Conservation (phyloP, 2,888 invertebrate genomes). For the Kryphioiulus occultus region DNA sequence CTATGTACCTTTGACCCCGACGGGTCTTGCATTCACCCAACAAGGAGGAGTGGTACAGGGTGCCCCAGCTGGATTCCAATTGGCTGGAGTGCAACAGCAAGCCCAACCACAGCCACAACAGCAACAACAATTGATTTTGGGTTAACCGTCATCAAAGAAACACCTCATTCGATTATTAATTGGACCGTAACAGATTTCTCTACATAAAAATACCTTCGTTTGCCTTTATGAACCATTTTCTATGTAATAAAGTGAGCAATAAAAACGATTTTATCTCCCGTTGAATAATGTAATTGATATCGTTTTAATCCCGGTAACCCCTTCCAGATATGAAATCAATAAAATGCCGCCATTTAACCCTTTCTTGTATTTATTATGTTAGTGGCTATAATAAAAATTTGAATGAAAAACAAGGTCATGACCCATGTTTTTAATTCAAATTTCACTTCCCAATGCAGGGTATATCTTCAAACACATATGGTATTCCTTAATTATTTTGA, state of each 20-base stretch:
- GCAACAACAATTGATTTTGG: not conserved
- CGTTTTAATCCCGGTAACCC: not conserved
- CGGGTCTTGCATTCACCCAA: not conserved
- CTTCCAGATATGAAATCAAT: not conserved
- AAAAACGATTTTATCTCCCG: not conserved
- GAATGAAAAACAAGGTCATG: too few relatives aligned
- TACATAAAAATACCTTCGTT: not conserved
- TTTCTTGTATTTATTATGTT: too few relatives aligned
- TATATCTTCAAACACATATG: too few relatives aligned
- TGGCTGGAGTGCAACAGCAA: not conserved
- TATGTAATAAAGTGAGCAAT: slow-evolving; percentile 27
- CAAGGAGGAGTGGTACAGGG: not conserved
- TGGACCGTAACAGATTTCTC: not conserved
- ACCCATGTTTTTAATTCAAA: too few relatives aligned
- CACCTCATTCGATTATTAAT: slow-evolving; percentile 37
- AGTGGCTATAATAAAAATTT: too few relatives aligned
- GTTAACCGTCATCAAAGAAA: not conserved
- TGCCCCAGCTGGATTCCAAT: not conserved
- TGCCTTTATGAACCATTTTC: not conserved
- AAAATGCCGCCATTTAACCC: too few relatives aligned
- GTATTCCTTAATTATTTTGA: too few relatives aligned
- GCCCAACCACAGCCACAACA: slow-evolving; percentile 28
- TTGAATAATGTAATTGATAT: not conserved
- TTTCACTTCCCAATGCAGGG: too few relatives aligned
- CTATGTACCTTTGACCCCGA: slow-evolving; percentile 40